A percentile compares a stretch with the other conserved stretches of the same genome.
phyloP scores from a whole-genome alignment of 2,113 vertebrate genomes.

The Argyrosomus japonicus region DNA sequence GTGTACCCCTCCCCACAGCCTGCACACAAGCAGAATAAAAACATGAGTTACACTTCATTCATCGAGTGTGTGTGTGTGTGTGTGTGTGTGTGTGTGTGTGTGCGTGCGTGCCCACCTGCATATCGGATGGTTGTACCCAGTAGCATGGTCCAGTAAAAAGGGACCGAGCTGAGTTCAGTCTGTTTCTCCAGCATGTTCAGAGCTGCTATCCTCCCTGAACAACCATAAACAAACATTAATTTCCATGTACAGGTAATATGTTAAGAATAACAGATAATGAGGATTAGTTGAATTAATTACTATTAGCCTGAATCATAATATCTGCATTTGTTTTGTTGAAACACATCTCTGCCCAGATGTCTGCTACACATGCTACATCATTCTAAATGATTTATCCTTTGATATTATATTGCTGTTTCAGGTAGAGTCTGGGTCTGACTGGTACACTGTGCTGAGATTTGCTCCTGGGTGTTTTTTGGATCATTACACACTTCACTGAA shows the following conservation, averaged over 20 bases:
- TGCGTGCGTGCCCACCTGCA: conserved; percentile 75
- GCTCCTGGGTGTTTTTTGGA: no score
- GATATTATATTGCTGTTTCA: no score
- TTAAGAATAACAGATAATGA: not conserved
- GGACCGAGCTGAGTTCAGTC: conserved; percentile 81
- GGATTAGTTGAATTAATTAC: not conserved
- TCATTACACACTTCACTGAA: no score
- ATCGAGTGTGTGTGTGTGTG: not conserved
- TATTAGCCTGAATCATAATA: not conserved
- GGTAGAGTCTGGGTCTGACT: no score
- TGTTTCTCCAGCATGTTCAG: conserved; percentile 86
- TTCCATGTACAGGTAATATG: not conserved
- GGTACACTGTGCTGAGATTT: no score
- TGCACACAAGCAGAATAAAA: conserved; percentile 55
- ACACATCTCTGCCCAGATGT: not conserved
- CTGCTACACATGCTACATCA: no score
- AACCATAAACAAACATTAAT: not conserved
- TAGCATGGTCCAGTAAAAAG: conserved; percentile 90
- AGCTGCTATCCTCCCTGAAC: conserved; percentile 84
- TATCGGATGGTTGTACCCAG: conserved; percentile 87
- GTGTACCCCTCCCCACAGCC: conserved; percentile 88
- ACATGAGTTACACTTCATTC: not conserved
- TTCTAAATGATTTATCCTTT: no score
- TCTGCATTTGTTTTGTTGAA: not conserved
- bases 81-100: conserved; percentile 6